Conservation (phyloP, 1,140 invertebrate genomes). For the Tyrophagus putrescentiae region DNA sequence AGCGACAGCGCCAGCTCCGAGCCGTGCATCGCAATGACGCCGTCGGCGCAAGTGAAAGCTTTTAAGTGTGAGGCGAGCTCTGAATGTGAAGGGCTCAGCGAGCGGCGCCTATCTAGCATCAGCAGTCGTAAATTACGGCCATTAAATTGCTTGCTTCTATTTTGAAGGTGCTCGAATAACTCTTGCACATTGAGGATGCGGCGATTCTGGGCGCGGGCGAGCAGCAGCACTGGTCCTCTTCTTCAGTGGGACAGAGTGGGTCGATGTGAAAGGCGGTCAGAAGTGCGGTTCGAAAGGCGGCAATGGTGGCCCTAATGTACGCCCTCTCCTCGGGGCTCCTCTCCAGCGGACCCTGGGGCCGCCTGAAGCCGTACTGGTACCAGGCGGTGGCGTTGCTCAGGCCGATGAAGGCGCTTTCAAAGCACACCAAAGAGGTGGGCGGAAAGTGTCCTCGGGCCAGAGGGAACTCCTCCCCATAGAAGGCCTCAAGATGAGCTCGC, state of each 20-base stretch:
- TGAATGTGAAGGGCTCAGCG: too few relatives aligned
- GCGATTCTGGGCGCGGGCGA: constrained; percentile 36
- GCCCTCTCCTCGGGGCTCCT: constrained; percentile 16
- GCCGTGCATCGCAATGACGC: constrained; percentile 35
- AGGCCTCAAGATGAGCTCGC: not conserved
- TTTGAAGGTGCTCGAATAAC: constrained; percentile 30
- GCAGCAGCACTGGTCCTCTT: constrained; percentile 28
- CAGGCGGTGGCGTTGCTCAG: constrained; percentile 34
- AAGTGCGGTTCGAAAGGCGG: constrained; percentile 26
- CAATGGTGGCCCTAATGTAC: constrained; percentile 21
- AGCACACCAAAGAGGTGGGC: constrained; percentile 31
- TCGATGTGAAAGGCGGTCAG: constrained; percentile 2
- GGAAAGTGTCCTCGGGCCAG: not conserved
- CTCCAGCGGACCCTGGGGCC: constrained; percentile 35
- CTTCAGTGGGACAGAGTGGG: not conserved
- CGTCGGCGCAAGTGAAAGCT: constrained; percentile 28
- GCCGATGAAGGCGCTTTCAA: constrained; percentile 34
- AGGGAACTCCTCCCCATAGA: not conserved
- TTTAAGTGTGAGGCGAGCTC: too few relatives aligned
- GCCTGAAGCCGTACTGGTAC: constrained; percentile 41
- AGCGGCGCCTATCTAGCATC: too few relatives aligned
- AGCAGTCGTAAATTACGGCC: too few relatives aligned
- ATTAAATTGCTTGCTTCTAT: constrained; percentile 27
- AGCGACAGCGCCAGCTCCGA: constrained; percentile 31
- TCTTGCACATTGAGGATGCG: constrained; percentile 38